Conservation (phyloP, 2,888 invertebrate species). For the Pollenia amentaria region DNA sequence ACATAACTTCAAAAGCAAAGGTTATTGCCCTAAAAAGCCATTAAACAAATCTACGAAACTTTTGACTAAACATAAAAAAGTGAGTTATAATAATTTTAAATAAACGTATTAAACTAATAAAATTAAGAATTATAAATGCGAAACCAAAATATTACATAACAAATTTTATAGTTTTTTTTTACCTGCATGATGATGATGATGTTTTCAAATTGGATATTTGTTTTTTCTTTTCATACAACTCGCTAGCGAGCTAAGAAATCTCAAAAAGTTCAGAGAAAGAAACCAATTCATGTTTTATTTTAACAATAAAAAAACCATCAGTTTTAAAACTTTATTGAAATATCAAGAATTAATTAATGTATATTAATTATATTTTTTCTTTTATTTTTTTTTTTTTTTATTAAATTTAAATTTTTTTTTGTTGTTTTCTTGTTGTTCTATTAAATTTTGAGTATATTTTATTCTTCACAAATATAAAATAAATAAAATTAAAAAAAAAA, state of each 20-base stretch:
- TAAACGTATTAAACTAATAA: not conserved
- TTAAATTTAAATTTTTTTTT: constrained; percentile 19
- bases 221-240: not conserved
- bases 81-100: constrained; percentile 18
- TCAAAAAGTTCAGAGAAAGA: constrained; percentile 21
- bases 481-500: constrained; percentile 22
- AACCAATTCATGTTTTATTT: constrained; percentile 69
- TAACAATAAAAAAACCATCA: constrained; percentile 73
- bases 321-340: constrained; percentile 74
- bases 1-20: not conserved
- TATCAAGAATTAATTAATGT: constrained; percentile 71
- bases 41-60: not conserved
- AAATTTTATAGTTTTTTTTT: constrained; percentile 24
- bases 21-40: not conserved
- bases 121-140: constrained; percentile 4
- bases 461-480: constrained; percentile 43
- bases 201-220: not conserved
- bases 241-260: not conserved
- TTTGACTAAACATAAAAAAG: not conserved
- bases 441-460: constrained; percentile 68
- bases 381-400: constrained; percentile 40
- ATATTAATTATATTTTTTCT: constrained; percentile 52
- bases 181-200: constrained; percentile 24
- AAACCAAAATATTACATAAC: constrained; percentile 12
- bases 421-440: constrained; percentile 43